phyloP scores from a whole-genome alignment of 2,888 invertebrate genomes.

The Chymomyza procnemis region DNA sequence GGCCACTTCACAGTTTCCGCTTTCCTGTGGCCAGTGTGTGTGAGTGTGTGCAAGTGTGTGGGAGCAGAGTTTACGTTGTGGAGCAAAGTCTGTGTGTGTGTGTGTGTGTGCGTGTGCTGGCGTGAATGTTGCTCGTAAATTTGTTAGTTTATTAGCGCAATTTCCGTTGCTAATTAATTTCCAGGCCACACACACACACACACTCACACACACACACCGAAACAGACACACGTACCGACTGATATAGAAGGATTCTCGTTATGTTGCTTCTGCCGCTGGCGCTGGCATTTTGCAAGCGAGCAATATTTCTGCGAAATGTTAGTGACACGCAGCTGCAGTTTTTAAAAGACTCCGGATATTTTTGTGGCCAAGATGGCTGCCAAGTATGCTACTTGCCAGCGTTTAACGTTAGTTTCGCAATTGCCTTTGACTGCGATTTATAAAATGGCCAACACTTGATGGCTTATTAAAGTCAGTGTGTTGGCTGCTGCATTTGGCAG shows the following conservation, averaged over 20 bases:
- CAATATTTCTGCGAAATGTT: slow-evolving; percentile 39
- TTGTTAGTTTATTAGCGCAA: slow-evolving; percentile 73
- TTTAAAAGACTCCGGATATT: slow-evolving; percentile 47
- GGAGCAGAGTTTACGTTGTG: background rate
- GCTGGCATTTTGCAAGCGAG: background rate
- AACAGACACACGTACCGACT: background rate
- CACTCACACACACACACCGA: slow-evolving; percentile 2
- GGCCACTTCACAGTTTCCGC: slow-evolving; percentile 63
- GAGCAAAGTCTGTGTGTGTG: slow-evolving; percentile 27
- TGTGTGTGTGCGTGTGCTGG: slow-evolving; percentile 34
- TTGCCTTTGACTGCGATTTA: background rate
- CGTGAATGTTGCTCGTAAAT: slow-evolving; percentile 71
- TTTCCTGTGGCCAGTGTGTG: slow-evolving; percentile 21
- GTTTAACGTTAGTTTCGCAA: background rate
- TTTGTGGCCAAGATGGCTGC: slow-evolving; percentile 18
- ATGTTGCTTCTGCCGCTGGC: slow-evolving; percentile 15
- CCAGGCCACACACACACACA: slow-evolving; percentile 43
- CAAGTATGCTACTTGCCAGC: background rate
- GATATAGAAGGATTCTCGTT: background rate
- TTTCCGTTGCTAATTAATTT: slow-evolving; percentile 73
- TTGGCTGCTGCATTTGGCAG: background rate
- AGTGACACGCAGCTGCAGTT: slow-evolving; percentile 63
- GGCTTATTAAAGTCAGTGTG: background rate
- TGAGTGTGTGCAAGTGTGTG: background rate
- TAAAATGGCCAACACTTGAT: background rate